Conservation (phyloP, 2,113 vertebrate species). For the Nothoprocta perdicaria region DNA sequence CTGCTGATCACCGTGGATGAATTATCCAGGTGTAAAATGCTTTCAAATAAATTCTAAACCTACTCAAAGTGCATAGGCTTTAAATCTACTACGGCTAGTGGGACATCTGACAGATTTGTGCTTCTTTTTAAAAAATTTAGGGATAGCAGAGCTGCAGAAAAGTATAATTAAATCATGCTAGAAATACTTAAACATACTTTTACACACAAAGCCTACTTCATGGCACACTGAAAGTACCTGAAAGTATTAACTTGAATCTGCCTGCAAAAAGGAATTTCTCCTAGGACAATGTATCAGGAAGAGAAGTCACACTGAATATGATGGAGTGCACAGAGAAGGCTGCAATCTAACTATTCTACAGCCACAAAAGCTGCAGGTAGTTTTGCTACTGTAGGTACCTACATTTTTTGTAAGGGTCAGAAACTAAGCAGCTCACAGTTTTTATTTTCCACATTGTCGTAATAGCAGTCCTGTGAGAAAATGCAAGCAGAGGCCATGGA, state of each 20-base stretch:
- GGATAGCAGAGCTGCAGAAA: not conserved
- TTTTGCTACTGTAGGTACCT: not conserved
- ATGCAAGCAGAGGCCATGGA: accelerated
- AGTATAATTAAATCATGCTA: not conserved
- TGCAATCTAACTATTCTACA: not conserved
- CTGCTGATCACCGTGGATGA: slow-evolving; percentile 72
- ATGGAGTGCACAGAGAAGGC: not conserved
- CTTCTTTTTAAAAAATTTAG: slow-evolving; percentile 23
- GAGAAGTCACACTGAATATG: not conserved
- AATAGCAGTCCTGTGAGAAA: accelerated
- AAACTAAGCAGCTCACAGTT: accelerated
- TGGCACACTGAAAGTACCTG: not conserved
- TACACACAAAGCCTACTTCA: not conserved
- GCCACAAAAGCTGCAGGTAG: not conserved
- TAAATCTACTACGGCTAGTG: slow-evolving; percentile 45
- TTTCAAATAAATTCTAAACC: slow-evolving; percentile 64
- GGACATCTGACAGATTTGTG: not conserved
- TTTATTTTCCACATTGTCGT: not conserved
- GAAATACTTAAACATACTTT: not conserved
- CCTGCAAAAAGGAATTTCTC: not conserved
- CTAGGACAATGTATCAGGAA: accelerated
- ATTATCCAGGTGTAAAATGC: slow-evolving; percentile 41
- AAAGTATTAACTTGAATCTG: not conserved
- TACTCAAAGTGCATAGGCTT: slow-evolving; percentile 43
- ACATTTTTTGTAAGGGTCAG: accelerated